Percentiles rank a stretch among this genome's conserved stretches.
Conservation (phyloP, 2,113 vertebrate species). For the Eupsittula cactorum region DNA sequence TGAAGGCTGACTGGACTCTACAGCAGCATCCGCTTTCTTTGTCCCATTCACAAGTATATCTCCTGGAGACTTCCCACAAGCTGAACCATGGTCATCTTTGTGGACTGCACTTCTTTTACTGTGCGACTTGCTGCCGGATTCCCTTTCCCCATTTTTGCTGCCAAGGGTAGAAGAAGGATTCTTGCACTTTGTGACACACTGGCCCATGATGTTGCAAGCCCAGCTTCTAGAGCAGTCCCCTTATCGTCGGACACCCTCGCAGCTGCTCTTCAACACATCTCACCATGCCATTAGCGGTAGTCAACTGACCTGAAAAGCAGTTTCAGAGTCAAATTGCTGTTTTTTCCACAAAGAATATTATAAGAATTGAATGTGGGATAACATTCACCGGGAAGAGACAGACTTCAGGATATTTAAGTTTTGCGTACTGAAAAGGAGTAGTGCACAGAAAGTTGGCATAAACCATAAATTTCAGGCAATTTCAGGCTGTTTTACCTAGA, state of each 20-base stretch:
- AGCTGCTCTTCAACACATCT: slow-evolving; percentile 81
- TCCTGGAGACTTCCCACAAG: slow-evolving; percentile 80
- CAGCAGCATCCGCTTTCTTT: slow-evolving; percentile 83
- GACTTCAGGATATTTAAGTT: slow-evolving; percentile 35
- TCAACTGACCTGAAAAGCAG: slow-evolving; percentile 69
- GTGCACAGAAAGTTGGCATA: slow-evolving; percentile 21
- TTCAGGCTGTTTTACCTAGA: slow-evolving; percentile 17
- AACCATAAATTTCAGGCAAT: slow-evolving; percentile 30
- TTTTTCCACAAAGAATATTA: neutral
- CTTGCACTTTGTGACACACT: slow-evolving; percentile 99
- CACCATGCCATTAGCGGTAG: slow-evolving; percentile 87
- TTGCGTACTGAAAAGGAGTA: slow-evolving; percentile 10
- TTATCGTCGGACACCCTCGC: slow-evolving; percentile 79
- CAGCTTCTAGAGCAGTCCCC: slow-evolving; percentile 74
- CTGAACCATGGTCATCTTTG: slow-evolving; percentile 84
- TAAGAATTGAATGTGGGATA: neutral
- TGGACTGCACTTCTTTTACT: slow-evolving; percentile 84
- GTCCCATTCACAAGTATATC: slow-evolving; percentile 93
- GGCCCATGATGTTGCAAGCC: slow-evolving; percentile 90
- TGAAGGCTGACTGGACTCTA: slow-evolving; percentile 80
- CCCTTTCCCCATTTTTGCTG: slow-evolving; percentile 97
- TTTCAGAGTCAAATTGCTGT: slow-evolving; percentile 1
- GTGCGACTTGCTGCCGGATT: slow-evolving; percentile 88
- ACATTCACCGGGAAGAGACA: neutral
- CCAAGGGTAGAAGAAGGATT: slow-evolving; percentile 97